Percentiles rank a stretch among this genome's conserved stretches.
Conservation (phyloP, 2,113 vertebrate species). For the Aepyceros melampus region DNA sequence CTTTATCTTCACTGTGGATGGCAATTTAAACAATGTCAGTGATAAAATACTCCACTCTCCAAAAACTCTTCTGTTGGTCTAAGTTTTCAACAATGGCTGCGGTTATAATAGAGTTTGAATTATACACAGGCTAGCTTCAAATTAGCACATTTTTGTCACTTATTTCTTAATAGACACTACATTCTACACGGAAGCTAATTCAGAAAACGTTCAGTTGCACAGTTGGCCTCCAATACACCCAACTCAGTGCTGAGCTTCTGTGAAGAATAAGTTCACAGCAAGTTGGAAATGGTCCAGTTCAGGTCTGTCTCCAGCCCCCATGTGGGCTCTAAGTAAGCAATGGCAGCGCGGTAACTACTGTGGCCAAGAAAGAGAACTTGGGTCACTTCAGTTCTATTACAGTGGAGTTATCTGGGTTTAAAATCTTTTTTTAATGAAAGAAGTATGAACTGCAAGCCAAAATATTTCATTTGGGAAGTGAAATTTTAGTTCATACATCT, state of each 20-base stretch:
- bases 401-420: neutral
- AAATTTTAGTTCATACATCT: neutral
- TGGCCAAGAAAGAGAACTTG: neutral
- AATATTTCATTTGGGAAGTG: neutral
- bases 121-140: neutral
- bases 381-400: neutral
- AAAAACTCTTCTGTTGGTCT: neutral
- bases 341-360: neutral
- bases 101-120: neutral
- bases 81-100: neutral
- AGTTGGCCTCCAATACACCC: neutral
- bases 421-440: neutral
- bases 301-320: neutral
- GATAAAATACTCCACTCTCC: neutral
- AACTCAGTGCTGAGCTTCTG: neutral
- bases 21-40: neutral
- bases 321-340: neutral
- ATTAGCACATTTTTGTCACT: neutral
- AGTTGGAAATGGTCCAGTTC: neutral
- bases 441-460: neutral
- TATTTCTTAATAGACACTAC: neutral
- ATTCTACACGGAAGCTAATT: neutral
- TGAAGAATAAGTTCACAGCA: neutral
- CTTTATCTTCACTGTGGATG: neutral
- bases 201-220: neutral